A percentile compares a stretch with the other conserved stretches of the same genome.
Conservation (phyloP, 2,113 vertebrate species). For the Psittacara wagleri region DNA sequence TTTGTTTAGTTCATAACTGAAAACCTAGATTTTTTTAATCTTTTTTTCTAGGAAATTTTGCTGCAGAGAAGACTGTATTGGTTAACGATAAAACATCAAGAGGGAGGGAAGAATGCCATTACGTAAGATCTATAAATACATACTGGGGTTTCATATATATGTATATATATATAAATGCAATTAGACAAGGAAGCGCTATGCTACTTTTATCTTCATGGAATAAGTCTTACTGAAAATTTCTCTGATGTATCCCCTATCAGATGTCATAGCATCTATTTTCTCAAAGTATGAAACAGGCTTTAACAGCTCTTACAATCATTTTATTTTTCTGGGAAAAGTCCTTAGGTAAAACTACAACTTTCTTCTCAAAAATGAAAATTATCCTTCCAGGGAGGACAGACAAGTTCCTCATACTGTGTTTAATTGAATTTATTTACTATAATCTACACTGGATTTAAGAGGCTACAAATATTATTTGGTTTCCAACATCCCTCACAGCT, state of each 20-base stretch:
- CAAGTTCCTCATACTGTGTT: not conserved
- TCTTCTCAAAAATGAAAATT: not conserved
- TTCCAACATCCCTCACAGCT: not conserved
- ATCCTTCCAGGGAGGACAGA: not conserved
- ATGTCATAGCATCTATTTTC: not conserved
- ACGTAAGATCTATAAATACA: constrained; percentile 10
- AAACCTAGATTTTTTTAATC: not conserved
- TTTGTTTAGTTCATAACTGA: constrained; percentile 14
- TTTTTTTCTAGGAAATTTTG: not conserved
- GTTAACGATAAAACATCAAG: not conserved
- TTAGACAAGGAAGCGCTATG: not conserved
- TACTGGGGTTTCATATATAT: not conserved
- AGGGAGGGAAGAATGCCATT: not conserved
- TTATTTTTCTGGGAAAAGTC: not conserved
- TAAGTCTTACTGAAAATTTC: constrained; percentile 6
- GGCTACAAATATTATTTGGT: not conserved
- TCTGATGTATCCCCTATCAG: not conserved
- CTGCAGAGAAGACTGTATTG: not conserved
- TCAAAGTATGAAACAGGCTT: not conserved
- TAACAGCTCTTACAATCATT: not conserved
- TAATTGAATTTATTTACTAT: not conserved
- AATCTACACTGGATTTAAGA: not conserved
- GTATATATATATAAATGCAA: not conserved
- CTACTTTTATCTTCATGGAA: constrained; percentile 16
- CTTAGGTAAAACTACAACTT: not conserved